Conservation (phyloP, 2,113 vertebrate genomes). For the Hippocampus comes region DNA sequence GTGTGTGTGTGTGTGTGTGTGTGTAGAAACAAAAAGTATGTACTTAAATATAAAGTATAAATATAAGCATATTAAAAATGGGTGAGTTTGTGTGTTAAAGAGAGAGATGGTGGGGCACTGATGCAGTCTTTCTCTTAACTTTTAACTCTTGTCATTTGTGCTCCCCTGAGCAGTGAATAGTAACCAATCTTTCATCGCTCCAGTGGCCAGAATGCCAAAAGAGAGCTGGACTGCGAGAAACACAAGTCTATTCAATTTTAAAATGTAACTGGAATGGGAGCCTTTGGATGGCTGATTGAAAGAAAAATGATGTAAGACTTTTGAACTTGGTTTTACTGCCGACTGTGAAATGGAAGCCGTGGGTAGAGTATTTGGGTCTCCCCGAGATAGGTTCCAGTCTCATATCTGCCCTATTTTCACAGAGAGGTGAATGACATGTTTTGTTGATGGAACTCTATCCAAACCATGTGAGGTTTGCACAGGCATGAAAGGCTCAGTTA, state of each 20-base stretch:
- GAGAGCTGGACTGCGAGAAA: slow-evolving; percentile 56
- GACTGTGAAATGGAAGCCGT: slow-evolving; percentile 62
- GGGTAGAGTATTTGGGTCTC: slow-evolving; percentile 54
- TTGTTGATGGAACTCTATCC: slow-evolving; percentile 58
- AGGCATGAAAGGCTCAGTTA: slow-evolving; percentile 49
- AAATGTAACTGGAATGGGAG: slow-evolving; percentile 65
- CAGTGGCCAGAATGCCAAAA: slow-evolving; percentile 59
- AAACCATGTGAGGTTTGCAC: slow-evolving; percentile 58
- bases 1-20: slow-evolving; percentile 1
- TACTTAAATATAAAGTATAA: no score
- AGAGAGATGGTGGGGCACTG: slow-evolving; percentile 32
- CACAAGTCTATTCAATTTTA: slow-evolving; percentile 68
- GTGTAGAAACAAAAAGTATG: no score
- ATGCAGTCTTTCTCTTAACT: slow-evolving; percentile 68
- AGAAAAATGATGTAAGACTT: slow-evolving; percentile 51
- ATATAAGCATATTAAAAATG: no score
- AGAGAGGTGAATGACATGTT: slow-evolving; percentile 61
- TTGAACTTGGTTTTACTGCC: slow-evolving; percentile 49
- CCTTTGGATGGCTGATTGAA: slow-evolving; percentile 37
- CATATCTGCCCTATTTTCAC: slow-evolving; percentile 50
- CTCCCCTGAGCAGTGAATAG: slow-evolving; percentile 65
- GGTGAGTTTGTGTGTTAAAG: slow-evolving; percentile 20
- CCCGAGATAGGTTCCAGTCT: slow-evolving; percentile 54
- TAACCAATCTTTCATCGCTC: slow-evolving; percentile 74
- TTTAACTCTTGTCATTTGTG: slow-evolving; percentile 70